Evolutionary conservation across 2,113 vertebrate genomes (phyloP).

Genomic region (Cettia cetti): DNA sequence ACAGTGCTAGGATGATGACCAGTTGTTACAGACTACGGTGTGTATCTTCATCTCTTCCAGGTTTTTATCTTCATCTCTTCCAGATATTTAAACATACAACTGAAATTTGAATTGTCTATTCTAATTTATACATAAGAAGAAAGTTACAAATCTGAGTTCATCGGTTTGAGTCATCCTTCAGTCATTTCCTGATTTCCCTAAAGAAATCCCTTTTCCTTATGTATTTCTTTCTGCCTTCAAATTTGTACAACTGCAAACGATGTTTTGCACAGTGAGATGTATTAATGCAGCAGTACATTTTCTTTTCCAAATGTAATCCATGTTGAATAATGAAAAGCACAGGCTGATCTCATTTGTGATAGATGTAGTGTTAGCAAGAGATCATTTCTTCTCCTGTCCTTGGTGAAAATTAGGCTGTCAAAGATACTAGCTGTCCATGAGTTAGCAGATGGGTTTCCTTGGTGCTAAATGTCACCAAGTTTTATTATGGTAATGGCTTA

Average conservation of each 20-base stretch:
- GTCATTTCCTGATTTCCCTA: neutral
- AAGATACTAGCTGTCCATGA: neutral
- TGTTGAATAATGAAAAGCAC: conserved; percentile 7
- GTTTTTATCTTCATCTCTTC: neutral
- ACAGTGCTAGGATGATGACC: neutral
- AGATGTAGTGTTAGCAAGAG: neutral
- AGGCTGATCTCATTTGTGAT: conserved; percentile 32
- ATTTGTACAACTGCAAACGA: neutral
- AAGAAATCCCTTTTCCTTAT: neutral
- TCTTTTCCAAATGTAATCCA: neutral
- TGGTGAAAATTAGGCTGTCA: conserved; percentile 53
- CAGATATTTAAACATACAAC: neutral
- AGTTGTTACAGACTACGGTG: neutral
- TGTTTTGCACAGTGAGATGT: neutral
- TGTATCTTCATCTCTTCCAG: neutral
- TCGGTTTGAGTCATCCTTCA: neutral
- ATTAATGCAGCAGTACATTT: neutral
- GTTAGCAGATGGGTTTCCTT: conserved; percentile 38
- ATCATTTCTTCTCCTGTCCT: conserved; percentile 33
- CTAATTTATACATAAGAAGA: neutral
- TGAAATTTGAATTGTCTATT: neutral
- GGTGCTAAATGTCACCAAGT: conserved; percentile 14
- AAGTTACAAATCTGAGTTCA: neutral
- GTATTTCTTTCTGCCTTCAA: neutral
- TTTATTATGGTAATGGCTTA: conserved; percentile 23